These are phyloP conservation scores for Ellobium chinense DNA, from an alignment of 2,888 invertebrate genomes.

Conservation along the genomic window DNA sequence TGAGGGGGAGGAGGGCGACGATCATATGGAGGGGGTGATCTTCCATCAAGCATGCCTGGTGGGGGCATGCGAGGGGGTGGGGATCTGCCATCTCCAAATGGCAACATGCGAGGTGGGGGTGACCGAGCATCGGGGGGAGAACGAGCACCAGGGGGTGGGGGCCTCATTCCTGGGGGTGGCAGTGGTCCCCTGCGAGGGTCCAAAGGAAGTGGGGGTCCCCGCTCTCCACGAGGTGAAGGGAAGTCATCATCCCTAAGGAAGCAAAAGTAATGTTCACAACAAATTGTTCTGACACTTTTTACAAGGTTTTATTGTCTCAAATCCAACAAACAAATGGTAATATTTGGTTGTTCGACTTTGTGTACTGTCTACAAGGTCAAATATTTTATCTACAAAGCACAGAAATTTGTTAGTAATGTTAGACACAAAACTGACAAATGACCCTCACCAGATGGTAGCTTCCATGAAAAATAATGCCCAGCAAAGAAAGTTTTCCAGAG, in stretches of 20 bases:
- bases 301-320: too few species aligned
- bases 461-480: too few species aligned
- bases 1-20: conserved; percentile 41
- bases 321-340: too few species aligned
- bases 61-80: conserved; percentile 39
- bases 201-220: conserved; percentile 33
- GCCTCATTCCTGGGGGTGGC: conserved; percentile 39
- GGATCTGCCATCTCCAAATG: conserved; percentile 19
- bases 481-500: too few species aligned
- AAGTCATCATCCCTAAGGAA: conserved; percentile 37
- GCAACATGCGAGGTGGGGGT: conserved; percentile 28
- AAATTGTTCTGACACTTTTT: too few species aligned
- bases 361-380: too few species aligned
- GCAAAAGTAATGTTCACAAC: too few species aligned
- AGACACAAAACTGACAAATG: too few species aligned
- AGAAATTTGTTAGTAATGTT: too few species aligned
- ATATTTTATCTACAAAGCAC: too few species aligned
- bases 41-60: conserved; percentile 37
- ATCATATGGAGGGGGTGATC: conserved; percentile 44
- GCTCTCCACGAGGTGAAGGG: conserved; percentile 11
- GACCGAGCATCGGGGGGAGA: conserved; percentile 27
- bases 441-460: too few species aligned
- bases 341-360: too few species aligned
- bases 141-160: conserved; percentile 25
- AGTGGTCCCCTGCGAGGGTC: conserved; percentile 19